phyloP scores from a whole-genome alignment of 2,113 vertebrate species.

The Cinclus cinclus region DNA sequence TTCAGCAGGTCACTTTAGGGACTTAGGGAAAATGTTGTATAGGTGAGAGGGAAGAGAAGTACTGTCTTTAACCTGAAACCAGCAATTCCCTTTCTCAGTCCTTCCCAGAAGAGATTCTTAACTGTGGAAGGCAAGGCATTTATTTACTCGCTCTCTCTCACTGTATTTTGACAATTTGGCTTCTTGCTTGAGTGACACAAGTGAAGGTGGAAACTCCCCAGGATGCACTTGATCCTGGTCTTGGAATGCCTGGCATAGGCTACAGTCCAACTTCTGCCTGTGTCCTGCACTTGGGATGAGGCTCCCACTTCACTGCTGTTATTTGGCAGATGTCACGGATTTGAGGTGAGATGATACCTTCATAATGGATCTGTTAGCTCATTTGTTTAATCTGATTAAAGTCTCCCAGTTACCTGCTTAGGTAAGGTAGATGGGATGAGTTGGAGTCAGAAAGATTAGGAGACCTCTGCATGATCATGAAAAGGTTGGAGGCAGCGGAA shows the following conservation, averaged over 20 bases:
- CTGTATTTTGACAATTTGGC: background rate
- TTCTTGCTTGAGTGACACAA: background rate
- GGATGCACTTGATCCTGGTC: background rate
- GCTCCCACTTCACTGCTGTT: background rate
- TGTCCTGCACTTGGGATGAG: background rate
- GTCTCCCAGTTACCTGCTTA: background rate
- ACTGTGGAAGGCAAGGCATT: background rate
- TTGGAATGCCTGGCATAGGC: background rate
- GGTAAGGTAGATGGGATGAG: background rate
- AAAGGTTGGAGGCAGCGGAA: background rate
- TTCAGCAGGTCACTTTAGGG: background rate
- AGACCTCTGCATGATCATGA: background rate
- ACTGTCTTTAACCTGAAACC: background rate
- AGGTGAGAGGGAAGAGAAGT: background rate
- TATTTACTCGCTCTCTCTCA: background rate
- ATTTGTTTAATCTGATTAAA: conserved; percentile 20
- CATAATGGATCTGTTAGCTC: background rate
- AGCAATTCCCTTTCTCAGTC: background rate
- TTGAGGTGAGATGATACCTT: background rate
- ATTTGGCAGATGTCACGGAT: background rate
- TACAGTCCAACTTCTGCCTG: background rate
- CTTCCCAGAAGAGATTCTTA: background rate
- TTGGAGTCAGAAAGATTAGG: background rate
- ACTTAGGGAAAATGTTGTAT: background rate
- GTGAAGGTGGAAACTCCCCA: background rate